Percentiles rank a stretch among this genome's conserved stretches.
These are phyloP conservation scores for Mamestra brassicae DNA, from an alignment of 2,888 invertebrate species.

Conservation along the genomic window DNA sequence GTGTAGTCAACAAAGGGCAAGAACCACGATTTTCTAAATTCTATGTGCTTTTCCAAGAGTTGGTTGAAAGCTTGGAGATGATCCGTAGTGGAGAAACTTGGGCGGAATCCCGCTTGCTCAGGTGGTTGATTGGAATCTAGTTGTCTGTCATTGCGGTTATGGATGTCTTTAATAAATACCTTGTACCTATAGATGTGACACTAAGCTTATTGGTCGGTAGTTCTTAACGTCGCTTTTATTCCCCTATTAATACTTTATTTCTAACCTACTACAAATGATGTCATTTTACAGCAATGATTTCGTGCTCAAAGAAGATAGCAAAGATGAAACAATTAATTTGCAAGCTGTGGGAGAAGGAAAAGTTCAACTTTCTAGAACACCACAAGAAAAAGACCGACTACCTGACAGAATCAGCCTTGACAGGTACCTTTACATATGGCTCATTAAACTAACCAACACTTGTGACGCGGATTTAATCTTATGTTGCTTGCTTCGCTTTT, in stretches of 20 bases:
- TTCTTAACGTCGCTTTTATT: no score
- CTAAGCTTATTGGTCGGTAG: no score
- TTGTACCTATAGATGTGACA: no score
- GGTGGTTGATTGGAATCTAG: no score
- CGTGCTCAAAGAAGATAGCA: constrained; percentile 78
- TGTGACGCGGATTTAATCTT: background rate
- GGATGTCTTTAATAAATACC: no score
- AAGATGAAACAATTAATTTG: constrained; percentile 85
- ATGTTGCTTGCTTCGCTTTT: background rate
- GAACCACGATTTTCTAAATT: no score
- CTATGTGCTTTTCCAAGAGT: no score
- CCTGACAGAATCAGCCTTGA: constrained; percentile 97
- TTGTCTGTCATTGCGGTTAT: no score
- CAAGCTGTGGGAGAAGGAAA: constrained; percentile 92
- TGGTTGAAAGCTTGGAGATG: no score
- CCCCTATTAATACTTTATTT: background rate
- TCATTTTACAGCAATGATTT: constrained; percentile 66
- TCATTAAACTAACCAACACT: background rate
- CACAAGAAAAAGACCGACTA: constrained; percentile 95
- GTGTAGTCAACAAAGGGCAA: no score
- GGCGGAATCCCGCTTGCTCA: no score
- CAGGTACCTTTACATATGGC: constrained; percentile 83
- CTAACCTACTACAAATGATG: background rate
- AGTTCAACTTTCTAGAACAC: constrained; percentile 93
- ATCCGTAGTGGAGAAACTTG: no score